These are phyloP conservation scores for Perca schrenkii DNA, from an alignment of 2,113 vertebrate genomes.

Conservation along the genomic window DNA sequence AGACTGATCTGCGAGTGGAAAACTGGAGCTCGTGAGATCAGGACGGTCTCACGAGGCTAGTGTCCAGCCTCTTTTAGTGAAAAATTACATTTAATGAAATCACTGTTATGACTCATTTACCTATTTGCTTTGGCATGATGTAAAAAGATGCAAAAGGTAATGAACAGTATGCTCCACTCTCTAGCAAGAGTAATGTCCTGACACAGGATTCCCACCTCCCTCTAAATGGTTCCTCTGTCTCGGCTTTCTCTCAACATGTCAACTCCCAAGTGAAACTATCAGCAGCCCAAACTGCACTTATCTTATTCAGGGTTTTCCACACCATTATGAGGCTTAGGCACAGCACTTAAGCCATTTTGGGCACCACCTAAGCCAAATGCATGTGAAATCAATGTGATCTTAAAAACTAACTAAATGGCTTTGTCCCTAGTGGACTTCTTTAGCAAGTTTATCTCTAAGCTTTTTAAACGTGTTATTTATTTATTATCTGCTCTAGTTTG, in stretches of 20 bases:
- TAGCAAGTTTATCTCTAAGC: no score
- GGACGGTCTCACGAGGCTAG: background rate
- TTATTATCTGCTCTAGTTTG: no score
- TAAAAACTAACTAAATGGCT: no score
- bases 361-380: no score
- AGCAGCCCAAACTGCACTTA: background rate
- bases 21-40: no score
- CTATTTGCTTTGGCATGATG: conserved; percentile 3
- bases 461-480: no score
- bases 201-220: background rate
- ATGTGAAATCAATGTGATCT: no score
- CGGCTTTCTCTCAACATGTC: background rate
- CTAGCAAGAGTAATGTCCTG: background rate
- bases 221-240: background rate
- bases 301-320: background rate
- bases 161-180: background rate
- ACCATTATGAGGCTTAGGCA: no score
- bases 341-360: no score
- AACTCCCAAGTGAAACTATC: background rate
- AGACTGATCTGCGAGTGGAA: no score
- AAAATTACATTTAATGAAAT: conserved; percentile 12
- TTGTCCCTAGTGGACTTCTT: no score
- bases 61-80: conserved; percentile 10
- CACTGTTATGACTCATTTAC: conserved; percentile 7
- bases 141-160: conserved; percentile 4